Percentiles rank a stretch among this genome's conserved stretches.
These are phyloP conservation scores for Drosophila erecta DNA, from an alignment of 1,140 invertebrate species.

Conservation along the genomic window DNA sequence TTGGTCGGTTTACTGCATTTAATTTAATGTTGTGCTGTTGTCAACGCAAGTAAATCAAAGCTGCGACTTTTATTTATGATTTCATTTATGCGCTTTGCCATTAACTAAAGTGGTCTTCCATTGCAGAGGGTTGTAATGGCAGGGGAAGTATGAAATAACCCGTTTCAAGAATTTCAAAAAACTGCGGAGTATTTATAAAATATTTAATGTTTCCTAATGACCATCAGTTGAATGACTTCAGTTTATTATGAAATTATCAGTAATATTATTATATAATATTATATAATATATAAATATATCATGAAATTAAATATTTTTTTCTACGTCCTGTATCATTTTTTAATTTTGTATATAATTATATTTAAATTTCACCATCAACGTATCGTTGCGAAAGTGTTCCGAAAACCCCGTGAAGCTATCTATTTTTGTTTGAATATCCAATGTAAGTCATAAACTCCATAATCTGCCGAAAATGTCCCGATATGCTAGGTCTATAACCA, in stretches of 20 bases:
- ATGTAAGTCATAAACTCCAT: conserved; percentile 21
- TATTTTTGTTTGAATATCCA: conserved; percentile 22
- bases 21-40: conserved; percentile 71
- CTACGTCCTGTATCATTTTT: too few species aligned
- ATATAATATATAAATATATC: too few species aligned
- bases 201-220: neutral
- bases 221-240: neutral
- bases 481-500: neutral
- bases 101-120: conserved; percentile 60
- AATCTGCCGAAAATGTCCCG: neutral
- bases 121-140: conserved; percentile 3
- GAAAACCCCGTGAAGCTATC: neutral
- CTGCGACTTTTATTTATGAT: conserved; percentile 71
- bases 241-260: neutral
- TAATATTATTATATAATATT: too few species aligned
- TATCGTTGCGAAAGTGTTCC: conserved; percentile 7
- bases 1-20: conserved; percentile 57
- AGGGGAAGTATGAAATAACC: conserved; percentile 1
- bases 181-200: neutral
- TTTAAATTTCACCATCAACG: neutral
- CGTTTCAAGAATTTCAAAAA: conserved; percentile 5
- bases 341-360: too few species aligned
- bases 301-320: too few species aligned
- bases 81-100: conserved; percentile 51
- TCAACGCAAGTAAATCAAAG: conserved; percentile 68